These are phyloP conservation scores for Platygyra sinensis DNA, from an alignment of 64 coral and sea anemone genomes.

Conservation along the genomic window DNA sequence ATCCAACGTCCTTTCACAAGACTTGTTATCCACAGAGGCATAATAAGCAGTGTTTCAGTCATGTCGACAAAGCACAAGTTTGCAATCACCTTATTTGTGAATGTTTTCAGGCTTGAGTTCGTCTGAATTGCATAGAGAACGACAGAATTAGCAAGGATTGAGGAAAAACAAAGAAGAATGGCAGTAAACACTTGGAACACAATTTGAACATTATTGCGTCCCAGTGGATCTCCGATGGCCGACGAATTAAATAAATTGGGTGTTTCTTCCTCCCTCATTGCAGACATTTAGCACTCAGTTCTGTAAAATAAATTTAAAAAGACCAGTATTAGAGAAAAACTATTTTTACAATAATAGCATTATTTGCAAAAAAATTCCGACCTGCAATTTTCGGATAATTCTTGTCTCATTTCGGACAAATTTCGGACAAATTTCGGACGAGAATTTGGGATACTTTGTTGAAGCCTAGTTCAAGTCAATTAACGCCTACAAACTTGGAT, in stretches of 20 bases:
- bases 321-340: neutral
- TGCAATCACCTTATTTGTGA: slow-evolving; percentile 53
- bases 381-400: too few relatives aligned
- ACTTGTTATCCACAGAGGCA: slow-evolving; percentile 56
- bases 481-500: too few relatives aligned
- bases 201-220: slow-evolving; percentile 9
- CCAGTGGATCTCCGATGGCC: slow-evolving; percentile 1
- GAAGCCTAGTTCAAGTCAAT: too few relatives aligned
- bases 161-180: neutral
- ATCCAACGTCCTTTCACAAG: slow-evolving; percentile 43
- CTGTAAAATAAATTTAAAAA: neutral
- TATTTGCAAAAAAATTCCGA: too few relatives aligned
- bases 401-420: too few relatives aligned
- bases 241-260: neutral
- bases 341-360: too few relatives aligned
- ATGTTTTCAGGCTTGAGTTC: slow-evolving; percentile 46
- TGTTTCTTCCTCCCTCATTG: neutral
- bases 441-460: too few relatives aligned
- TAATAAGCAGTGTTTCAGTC: slow-evolving; percentile 23
- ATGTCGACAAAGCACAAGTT: slow-evolving; percentile 47
- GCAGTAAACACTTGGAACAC: slow-evolving; percentile 6
- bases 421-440: too few relatives aligned
- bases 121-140: slow-evolving; percentile 23
- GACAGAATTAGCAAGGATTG: slow-evolving; percentile 38
- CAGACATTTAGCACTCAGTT: neutral